These are phyloP conservation scores for Synanthedon tipuliformis DNA, from an alignment of 2,888 invertebrate genomes.

Conservation along the genomic window DNA sequence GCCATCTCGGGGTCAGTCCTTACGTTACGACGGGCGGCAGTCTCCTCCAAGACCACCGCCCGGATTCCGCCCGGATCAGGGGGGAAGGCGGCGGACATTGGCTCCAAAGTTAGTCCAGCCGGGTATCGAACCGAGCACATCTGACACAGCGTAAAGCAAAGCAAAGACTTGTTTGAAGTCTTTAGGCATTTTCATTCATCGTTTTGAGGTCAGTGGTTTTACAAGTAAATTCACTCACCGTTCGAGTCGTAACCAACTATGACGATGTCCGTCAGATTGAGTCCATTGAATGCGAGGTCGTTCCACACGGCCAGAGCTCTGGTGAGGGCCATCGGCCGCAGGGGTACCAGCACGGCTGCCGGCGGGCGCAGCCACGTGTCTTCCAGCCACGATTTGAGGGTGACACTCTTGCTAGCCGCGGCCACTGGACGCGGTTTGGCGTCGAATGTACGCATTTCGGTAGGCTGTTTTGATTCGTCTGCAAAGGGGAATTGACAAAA, in stretches of 20 bases:
- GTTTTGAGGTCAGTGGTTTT: conserved; percentile 1
- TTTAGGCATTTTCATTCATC: conserved; percentile 1
- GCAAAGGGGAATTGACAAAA: conserved; percentile 8
- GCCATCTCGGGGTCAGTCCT: too few species aligned
- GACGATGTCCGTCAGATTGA: conserved; percentile 49
- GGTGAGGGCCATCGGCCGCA: conserved; percentile 44
- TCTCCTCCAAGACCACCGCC: too few species aligned
- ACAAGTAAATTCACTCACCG: conserved; percentile 27
- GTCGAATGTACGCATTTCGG: conserved; percentile 26
- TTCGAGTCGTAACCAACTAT: conserved; percentile 59
- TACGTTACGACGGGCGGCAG: too few species aligned
- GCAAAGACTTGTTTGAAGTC: too few species aligned
- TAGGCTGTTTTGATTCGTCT: conserved; percentile 23
- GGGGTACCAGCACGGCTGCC: conserved; percentile 52
- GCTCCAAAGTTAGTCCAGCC: too few species aligned
- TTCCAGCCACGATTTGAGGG: conserved; percentile 49
- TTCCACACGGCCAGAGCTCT: conserved; percentile 55
- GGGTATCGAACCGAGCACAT: too few species aligned
- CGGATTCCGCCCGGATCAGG: too few species aligned
- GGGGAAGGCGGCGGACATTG: too few species aligned
- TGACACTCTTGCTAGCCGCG: conserved; percentile 29
- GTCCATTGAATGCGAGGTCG: conserved; percentile 36
- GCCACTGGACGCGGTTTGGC: conserved; percentile 19
- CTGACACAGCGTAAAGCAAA: too few species aligned
- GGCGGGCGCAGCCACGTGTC: conserved; percentile 59